Evolutionary conservation across 2,113 vertebrate genomes (phyloP), one percentile per base, ranked within the genome.

Genomic region (Peromyscus californicus): DNA sequence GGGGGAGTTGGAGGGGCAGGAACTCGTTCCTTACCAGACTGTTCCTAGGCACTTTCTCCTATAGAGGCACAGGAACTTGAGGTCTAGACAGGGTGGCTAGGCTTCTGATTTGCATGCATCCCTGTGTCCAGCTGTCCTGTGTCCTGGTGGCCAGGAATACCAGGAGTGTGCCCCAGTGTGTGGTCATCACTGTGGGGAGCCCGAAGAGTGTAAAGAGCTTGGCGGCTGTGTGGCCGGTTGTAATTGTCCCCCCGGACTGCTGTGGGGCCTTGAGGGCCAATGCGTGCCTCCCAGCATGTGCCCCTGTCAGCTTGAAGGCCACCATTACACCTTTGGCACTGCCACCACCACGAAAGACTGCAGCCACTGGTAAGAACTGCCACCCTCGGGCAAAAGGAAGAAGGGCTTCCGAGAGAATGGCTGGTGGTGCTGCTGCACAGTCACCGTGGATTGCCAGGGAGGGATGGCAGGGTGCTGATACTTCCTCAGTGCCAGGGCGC

Each of bases 161-260:
- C 99, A 97, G 93, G 99, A 99, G 91, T 99, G 99, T 0, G 98
- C 99, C 10, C 97, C 72, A 0, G 95, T 97, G 1, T 99, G 99
- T 0, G 98, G 99, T 22, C 94, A 29, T 9, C 99, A 98, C 48
- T 99, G 99, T 5, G 96, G 98, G 0, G 99, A 98, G 99, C 91
- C 97, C 97, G 93, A 97, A n/a, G 96, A 70, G 92, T 98, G 54
- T 86, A 86, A 13, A 97, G 97, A 89, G 97, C 22, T 96, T 1
- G 95, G 80, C 1, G 26, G 97, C 72, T 99, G 99, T 36, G 99
- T 99, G 91, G 98, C 99, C 0, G 99, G 99, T 10, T 99, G 99
- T 94, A 99, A 98, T 94, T 99, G 99, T 84, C 99, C 99, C 0
- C 26, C 76, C 0, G 99, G 99, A 22, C 98, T 99, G 84, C 98